Conservation (phyloP, 2,113 vertebrate genomes). For the Nematolebias whitei region DNA sequence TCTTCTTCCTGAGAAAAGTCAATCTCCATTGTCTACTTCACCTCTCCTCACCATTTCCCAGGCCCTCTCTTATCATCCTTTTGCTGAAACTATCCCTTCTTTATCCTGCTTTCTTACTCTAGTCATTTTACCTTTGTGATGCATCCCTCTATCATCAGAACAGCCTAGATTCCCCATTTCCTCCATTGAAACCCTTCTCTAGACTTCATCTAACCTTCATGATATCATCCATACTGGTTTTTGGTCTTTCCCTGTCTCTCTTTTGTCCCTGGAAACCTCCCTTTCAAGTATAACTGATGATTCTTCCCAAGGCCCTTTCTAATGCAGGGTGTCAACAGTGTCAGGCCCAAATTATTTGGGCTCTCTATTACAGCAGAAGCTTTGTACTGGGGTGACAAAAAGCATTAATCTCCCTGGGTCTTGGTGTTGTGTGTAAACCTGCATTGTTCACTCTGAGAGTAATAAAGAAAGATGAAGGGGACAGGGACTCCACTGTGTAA, state of each 20-base stretch:
- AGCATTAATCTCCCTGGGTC: constrained; percentile 64
- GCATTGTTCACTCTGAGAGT: constrained; percentile 54
- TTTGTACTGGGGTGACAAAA: constrained; percentile 49
- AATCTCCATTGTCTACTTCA: constrained; percentile 44
- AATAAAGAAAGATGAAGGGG: constrained; percentile 46
- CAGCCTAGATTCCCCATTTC: constrained; percentile 14
- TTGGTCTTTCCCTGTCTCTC: constrained; percentile 20
- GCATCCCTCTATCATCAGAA: constrained; percentile 45
- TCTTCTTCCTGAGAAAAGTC: constrained; percentile 45
- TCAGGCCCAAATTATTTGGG: constrained; percentile 64
- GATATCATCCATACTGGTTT: constrained; percentile 28
- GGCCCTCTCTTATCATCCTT: constrained; percentile 56
- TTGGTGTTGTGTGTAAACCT: constrained; percentile 46
- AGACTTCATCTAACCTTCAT: constrained; percentile 33
- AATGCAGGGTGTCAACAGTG: constrained; percentile 55
- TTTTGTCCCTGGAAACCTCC: constrained; percentile 46
- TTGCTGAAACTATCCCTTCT: constrained; percentile 31
- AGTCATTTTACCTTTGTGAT: constrained; percentile 39
- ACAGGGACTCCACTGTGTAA: constrained; percentile 20
- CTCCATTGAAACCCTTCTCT: constrained; percentile 34
- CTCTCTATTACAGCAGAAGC: constrained; percentile 56
- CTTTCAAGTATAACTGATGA: constrained; percentile 53
- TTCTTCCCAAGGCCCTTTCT: constrained; percentile 56
- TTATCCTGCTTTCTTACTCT: constrained; percentile 44
- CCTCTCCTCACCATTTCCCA: constrained; percentile 62